Evolutionary conservation across 2,888 invertebrate species (phyloP).

Genomic region (Blera fallax): DNA sequence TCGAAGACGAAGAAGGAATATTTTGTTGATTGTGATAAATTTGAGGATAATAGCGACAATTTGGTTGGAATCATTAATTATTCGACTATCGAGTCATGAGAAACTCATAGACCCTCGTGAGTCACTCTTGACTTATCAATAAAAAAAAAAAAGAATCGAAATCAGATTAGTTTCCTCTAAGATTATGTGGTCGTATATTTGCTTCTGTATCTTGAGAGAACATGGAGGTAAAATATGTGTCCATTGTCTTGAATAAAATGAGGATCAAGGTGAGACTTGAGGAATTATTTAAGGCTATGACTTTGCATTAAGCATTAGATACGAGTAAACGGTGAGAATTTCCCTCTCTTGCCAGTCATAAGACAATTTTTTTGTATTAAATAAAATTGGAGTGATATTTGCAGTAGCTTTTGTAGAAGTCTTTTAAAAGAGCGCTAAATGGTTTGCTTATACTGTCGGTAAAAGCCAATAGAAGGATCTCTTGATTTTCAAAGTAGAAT

Average conservation of each 20-base stretch:
- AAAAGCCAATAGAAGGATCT: too few relatives aligned
- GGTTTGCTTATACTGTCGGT: too few relatives aligned
- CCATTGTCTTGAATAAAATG: not conserved
- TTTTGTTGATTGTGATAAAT: constrained; percentile 61
- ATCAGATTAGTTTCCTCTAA: not conserved
- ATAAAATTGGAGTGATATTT: too few relatives aligned
- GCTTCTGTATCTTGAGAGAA: not conserved
- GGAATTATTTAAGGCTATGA: too few relatives aligned
- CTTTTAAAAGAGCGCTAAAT: too few relatives aligned
- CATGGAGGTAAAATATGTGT: not conserved
- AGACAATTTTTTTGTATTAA: too few relatives aligned
- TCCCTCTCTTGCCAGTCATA: too few relatives aligned
- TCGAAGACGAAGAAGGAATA: not conserved
- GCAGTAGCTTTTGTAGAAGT: too few relatives aligned
- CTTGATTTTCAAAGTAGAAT: too few relatives aligned
- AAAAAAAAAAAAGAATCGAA: not conserved
- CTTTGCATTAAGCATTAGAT: too few relatives aligned
- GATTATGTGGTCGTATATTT: not conserved
- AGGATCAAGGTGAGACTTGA: not conserved
- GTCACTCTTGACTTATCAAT: not conserved
- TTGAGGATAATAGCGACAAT: constrained; percentile 46
- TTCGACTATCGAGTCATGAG: not conserved
- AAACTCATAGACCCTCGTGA: not conserved
- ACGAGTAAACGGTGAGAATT: too few relatives aligned
- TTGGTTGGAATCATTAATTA: constrained; percentile 54